Conservation (phyloP, 2,113 vertebrate genomes). For the Proteles cristata region DNA sequence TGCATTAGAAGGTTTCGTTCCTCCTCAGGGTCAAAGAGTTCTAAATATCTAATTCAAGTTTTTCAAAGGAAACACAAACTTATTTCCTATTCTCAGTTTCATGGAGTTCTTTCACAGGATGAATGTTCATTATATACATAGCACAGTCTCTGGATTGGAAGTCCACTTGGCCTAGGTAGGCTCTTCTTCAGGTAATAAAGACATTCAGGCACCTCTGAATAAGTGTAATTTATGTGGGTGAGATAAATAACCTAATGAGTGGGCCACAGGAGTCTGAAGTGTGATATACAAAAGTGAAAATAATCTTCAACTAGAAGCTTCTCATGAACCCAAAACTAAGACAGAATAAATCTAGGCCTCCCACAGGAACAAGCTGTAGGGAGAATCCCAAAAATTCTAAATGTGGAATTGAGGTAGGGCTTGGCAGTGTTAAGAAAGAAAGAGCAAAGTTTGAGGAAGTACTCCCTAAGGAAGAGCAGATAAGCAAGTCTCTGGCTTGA, state of each 20-base stretch:
- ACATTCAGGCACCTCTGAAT: not conserved
- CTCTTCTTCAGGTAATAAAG: not conserved
- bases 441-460: not conserved
- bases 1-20: not conserved
- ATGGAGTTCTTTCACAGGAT: not conserved
- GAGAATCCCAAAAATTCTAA: not conserved
- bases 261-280: not conserved
- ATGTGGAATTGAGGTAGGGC: not conserved
- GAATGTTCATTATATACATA: not conserved
- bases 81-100: not conserved
- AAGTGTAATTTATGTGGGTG: not conserved
- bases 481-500: not conserved
- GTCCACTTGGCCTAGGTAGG: not conserved
- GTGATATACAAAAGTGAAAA: not conserved
- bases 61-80: not conserved
- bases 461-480: not conserved
- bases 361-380: not conserved
- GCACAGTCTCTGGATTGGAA: not conserved
- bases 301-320: not conserved
- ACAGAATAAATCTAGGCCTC: not conserved
- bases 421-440: not conserved
- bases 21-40: not conserved
- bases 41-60: not conserved
- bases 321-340: not conserved
- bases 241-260: not conserved